A percentile compares a stretch with the other conserved stretches of the same genome.
These are phyloP conservation scores for Pantherophis vulpinus DNA, from an alignment of 2,797 vertebrate genomes.

Conservation along the genomic window DNA sequence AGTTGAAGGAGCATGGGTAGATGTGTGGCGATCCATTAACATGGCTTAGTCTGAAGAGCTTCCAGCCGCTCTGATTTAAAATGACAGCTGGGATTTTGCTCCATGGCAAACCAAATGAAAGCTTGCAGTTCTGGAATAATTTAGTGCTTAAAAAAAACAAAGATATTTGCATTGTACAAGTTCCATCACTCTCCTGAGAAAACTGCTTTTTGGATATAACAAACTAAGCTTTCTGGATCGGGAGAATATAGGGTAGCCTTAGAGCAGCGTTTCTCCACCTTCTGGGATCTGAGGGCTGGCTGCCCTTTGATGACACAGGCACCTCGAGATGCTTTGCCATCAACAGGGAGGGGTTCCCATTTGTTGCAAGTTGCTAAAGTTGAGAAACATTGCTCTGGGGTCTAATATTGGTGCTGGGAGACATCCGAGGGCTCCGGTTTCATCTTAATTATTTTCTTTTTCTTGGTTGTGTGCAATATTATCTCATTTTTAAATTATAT, in stretches of 20 bases:
- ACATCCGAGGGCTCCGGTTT: conserved; percentile 19
- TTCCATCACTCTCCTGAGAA: no score
- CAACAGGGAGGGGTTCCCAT: not conserved
- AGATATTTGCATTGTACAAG: not conserved
- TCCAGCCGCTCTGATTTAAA: no score
- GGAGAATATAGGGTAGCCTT: not conserved
- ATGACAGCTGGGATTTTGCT: not conserved
- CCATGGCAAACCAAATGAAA: fast-evolving
- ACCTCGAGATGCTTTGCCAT: not conserved
- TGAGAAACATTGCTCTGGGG: not conserved
- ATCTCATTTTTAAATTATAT: conserved; percentile 74
- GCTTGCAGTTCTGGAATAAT: not conserved
- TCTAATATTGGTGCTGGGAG: conserved; percentile 29
- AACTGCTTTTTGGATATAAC: not conserved
- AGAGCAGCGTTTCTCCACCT: not conserved
- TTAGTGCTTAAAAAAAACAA: not conserved
- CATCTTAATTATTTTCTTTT: conserved; percentile 59
- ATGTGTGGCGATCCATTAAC: not conserved
- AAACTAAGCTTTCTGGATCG: fast-evolving
- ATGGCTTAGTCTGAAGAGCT: not conserved
- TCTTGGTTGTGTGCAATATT: conserved; percentile 82
- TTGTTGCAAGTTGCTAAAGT: not conserved
- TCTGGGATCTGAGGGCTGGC: not conserved
- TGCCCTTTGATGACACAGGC: not conserved
- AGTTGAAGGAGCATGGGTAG: not conserved